Evolutionary conservation across 2,113 vertebrate species (phyloP), one percentile per base, ranked within the genome.

Genomic region (Globicephala melas): DNA sequence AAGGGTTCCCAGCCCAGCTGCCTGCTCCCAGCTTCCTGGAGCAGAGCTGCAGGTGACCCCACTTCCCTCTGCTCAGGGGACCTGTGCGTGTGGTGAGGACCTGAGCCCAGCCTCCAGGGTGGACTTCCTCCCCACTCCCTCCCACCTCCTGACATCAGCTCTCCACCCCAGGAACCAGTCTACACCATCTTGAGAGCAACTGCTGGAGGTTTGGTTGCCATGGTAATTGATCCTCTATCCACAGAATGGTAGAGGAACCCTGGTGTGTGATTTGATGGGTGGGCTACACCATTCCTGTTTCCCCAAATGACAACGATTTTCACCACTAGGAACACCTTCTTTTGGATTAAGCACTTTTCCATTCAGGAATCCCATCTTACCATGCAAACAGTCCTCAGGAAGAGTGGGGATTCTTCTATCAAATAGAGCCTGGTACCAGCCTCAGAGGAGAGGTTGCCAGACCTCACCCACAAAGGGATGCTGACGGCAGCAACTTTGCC

Each of bases 1-100:
- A 97, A 97, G 85, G 85, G 62, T 91, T 97, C 96, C 96, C 95
- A 97, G 88, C 67, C 95, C 92, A 96, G 95, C 95, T 94, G 97
- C 84, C 76, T 60, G 95, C 92, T 96, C 86, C 96, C 62, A 12
- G 96, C 65, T 95, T 97, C 96, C 96, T 55, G 81, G 81, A 94
- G 88, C 55, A 41, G 55, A 73, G 76, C 53, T 26, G 1, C 76
- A 94, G 84, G 90, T 91, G 97, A 94, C 38, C 94, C 89, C 77
- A 47, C 77, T 97, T 96, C 94, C 96, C 88, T 73, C 77, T 23
- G 25, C 21, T 5, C 76, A 15, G 92, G 65, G 33, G 55, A 90
- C 74, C 65, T 1, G 1, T 15, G 87, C 74, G 80, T 74, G 62
- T 91, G 93, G 79, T 50, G 73, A 84, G 55, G 87, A 87, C 82